A percentile compares a stretch with the other conserved stretches of the same genome.
These are phyloP conservation scores for Euura lappo DNA, from an alignment of 1,140 invertebrate genomes.

Conservation along the genomic window DNA sequence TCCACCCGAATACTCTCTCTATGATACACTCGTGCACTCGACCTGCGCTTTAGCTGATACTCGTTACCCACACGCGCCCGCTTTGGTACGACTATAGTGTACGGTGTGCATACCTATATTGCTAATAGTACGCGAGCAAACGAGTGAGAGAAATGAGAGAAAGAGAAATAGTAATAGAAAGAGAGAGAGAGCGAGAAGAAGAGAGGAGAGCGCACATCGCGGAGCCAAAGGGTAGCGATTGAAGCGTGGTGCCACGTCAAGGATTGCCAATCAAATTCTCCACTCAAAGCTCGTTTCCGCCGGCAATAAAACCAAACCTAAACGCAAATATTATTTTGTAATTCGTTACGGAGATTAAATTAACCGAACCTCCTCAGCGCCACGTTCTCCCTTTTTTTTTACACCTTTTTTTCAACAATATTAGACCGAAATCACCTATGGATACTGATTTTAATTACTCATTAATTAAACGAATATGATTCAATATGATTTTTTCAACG, in stretches of 20 bases:
- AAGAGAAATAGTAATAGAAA: background rate
- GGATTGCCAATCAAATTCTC: constrained; percentile 34
- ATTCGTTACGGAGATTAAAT: constrained; percentile 5
- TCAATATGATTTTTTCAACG: no score
- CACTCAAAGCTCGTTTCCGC: constrained; percentile 23
- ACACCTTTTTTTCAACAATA: no score
- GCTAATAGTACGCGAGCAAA: no score
- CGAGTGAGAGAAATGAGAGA: no score
- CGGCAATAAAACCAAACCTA: background rate
- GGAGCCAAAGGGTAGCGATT: constrained; percentile 35
- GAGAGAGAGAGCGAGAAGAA: background rate
- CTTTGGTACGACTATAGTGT: background rate
- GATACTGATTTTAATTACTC: no score
- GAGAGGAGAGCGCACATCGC: constrained; percentile 14
- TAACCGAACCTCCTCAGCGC: background rate
- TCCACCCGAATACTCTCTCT: constrained; percentile 57
- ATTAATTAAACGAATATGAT: no score
- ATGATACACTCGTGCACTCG: constrained; percentile 56
- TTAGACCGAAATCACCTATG: no score
- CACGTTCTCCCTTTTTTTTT: no score
- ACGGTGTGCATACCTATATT: no score
- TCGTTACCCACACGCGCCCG: constrained; percentile 40
- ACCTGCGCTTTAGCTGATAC: constrained; percentile 52
- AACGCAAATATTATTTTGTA: background rate
- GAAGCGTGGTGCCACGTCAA: constrained; percentile 28